Evolutionary conservation across 1,140 invertebrate species (phyloP).

Genomic region (Meteorus sp.): DNA sequence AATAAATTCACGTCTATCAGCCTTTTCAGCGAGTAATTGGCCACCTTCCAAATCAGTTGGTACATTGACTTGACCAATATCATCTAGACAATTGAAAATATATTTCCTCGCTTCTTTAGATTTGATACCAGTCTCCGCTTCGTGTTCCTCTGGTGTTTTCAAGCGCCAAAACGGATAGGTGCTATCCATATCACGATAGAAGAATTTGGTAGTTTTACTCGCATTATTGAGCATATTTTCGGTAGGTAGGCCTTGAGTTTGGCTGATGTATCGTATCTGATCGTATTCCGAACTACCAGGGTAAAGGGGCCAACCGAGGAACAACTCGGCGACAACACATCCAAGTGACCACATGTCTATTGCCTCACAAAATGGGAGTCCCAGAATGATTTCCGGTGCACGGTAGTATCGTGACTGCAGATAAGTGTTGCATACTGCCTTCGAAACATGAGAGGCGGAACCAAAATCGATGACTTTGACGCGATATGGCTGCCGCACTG

Average conservation of each 20-base stretch:
- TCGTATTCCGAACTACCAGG: slow-evolving; percentile 99
- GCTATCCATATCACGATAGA: slow-evolving; percentile 94
- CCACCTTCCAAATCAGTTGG: slow-evolving; percentile 95
- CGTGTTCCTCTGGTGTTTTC: slow-evolving; percentile 98
- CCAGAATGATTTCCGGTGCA: slow-evolving; percentile 98
- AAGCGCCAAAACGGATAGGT: slow-evolving; percentile 97
- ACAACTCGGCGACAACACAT: slow-evolving; percentile 98
- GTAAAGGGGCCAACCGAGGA: slow-evolving; percentile 99
- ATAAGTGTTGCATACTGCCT: slow-evolving; percentile 99
- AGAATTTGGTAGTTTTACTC: slow-evolving; percentile 98
- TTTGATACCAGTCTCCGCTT: slow-evolving; percentile 96
- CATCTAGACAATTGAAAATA: slow-evolving; percentile 99
- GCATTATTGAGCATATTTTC: slow-evolving; percentile 99
- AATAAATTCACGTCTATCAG: slow-evolving; percentile 94
- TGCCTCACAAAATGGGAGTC: slow-evolving; percentile 97
- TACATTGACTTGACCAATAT: slow-evolving; percentile 97
- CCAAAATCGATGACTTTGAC: slow-evolving; percentile 99
- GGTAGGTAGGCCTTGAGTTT: slow-evolving; percentile 92
- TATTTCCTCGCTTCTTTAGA: slow-evolving; percentile 99
- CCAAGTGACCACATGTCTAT: slow-evolving; percentile 99
- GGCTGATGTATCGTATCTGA: slow-evolving; percentile 91
- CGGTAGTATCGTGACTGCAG: slow-evolving; percentile 98
- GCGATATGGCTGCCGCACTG: slow-evolving; percentile 93
- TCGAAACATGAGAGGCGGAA: slow-evolving; percentile 97
- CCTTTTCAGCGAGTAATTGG: slow-evolving; percentile 93